These are phyloP conservation scores for Mystacornis crossleyi DNA, from an alignment of 2,113 vertebrate genomes.

Conservation along the genomic window DNA sequence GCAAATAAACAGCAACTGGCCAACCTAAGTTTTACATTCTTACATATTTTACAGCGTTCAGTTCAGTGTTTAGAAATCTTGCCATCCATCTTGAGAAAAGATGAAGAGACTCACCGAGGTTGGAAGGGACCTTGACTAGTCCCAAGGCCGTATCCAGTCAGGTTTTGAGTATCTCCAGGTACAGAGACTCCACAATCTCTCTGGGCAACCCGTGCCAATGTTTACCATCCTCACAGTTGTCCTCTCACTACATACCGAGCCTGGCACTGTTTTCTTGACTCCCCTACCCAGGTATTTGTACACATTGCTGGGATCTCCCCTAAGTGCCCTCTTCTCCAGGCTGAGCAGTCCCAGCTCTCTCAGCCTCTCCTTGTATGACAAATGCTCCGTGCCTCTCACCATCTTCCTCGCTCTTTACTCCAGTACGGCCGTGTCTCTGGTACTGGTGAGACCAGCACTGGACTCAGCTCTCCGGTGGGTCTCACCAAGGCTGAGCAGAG, in stretches of 20 bases:
- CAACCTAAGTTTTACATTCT: neutral
- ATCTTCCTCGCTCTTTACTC: neutral
- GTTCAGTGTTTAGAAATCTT: neutral
- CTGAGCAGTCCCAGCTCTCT: neutral
- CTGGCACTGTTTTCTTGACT: neutral
- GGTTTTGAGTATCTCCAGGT: neutral
- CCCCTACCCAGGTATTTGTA: neutral
- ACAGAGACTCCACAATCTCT: neutral
- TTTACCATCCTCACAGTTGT: neutral
- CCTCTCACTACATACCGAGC: neutral
- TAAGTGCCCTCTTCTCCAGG: neutral
- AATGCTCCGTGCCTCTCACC: neutral
- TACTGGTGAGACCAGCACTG: neutral
- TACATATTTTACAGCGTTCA: neutral
- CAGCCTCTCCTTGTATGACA: neutral
- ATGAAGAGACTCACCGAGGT: neutral
- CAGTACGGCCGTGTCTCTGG: fast-evolving
- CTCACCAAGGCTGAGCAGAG: neutral
- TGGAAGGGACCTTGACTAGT: neutral
- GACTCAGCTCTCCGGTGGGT: neutral
- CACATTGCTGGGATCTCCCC: neutral
- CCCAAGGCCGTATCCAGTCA: fast-evolving
- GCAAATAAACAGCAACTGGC: neutral
- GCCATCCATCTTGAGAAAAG: neutral
- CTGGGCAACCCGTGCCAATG: neutral